A percentile compares a stretch with the other conserved stretches of the same genome.
phyloP scores from a whole-genome alignment of 2,797 vertebrate species.

The Trematomus bernacchii region DNA sequence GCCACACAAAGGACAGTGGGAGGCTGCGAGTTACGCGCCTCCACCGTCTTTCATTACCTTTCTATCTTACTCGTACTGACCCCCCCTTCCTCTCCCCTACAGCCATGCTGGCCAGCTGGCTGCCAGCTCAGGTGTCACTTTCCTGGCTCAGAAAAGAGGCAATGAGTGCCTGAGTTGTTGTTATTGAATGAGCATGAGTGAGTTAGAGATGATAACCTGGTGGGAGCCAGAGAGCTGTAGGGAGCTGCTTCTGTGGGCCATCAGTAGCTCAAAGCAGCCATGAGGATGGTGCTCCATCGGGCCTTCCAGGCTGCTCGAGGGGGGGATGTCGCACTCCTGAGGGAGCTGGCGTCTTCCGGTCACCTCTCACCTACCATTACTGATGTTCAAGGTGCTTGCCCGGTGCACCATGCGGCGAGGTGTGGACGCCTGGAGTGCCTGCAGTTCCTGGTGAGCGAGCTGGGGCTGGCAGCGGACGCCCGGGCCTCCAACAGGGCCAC shows the following conservation, averaged over 20 bases:
- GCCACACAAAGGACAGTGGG: slow-evolving; percentile 67
- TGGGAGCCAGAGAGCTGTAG: slow-evolving; percentile 42
- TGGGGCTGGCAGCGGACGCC: slow-evolving; percentile 78
- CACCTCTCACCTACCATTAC: slow-evolving; percentile 70
- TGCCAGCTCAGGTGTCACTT: slow-evolving; percentile 79
- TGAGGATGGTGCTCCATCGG: slow-evolving; percentile 85
- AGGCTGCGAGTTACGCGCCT: slow-evolving; percentile 60
- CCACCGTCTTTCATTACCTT: slow-evolving; percentile 84
- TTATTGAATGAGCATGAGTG: slow-evolving; percentile 48
- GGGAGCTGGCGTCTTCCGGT: slow-evolving; percentile 76
- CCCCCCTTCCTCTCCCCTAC: slow-evolving; percentile 54
- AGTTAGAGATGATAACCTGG: slow-evolving; percentile 37
- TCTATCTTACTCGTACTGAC: slow-evolving; percentile 76
- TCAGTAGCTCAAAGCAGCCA: slow-evolving; percentile 38
- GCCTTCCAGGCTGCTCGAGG: slow-evolving; percentile 84
- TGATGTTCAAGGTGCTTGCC: slow-evolving; percentile 86
- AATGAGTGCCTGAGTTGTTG: slow-evolving; percentile 47
- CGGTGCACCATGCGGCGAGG: slow-evolving; percentile 87
- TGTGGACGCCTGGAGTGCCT: slow-evolving; percentile 87
- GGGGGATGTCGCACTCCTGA: slow-evolving; percentile 81
- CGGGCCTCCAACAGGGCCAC: slow-evolving; percentile 88
- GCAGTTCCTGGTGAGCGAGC: slow-evolving; percentile 83
- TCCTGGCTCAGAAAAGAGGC: slow-evolving; percentile 65
- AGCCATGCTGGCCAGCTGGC: slow-evolving; percentile 78
- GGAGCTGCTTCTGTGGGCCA: slow-evolving; percentile 38